Percentiles rank a stretch among this genome's conserved stretches.
Evolutionary conservation across 2,113 vertebrate species (phyloP).

Genomic region (Hoplias malabaricus): DNA sequence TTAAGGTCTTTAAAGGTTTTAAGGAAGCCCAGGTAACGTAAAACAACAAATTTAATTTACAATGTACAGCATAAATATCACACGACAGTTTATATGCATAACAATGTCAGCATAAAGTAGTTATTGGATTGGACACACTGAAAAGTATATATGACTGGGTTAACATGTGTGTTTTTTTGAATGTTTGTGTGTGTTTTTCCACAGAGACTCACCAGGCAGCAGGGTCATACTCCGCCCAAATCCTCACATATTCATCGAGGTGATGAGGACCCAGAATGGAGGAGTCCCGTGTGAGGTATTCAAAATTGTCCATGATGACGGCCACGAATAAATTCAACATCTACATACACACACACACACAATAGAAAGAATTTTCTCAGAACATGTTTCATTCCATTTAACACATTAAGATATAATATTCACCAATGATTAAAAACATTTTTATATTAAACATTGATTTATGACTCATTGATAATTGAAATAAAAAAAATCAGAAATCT

Average conservation of each 20-base stretch:
- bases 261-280: constrained; percentile 98
- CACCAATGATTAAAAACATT: no score
- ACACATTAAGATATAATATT: no score
- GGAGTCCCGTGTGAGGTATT: constrained; percentile 96
- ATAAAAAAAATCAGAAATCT: no score
- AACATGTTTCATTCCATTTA: no score
- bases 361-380: no score
- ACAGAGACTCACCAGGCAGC: constrained; percentile 91
- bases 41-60: background rate
- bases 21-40: background rate
- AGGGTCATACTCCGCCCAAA: constrained; percentile 98
- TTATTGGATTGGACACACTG: background rate
- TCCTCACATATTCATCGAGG: constrained; percentile 98
- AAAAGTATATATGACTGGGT: background rate
- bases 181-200: constrained; percentile 23
- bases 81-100: background rate
- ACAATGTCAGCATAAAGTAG: no score
- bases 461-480: no score
- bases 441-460: no score
- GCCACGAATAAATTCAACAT: constrained; percentile 99
- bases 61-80: background rate
- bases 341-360: constrained; percentile 63
- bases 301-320: constrained; percentile 99
- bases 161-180: background rate
- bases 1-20: no score